Evolutionary conservation across 1,140 invertebrate genomes (phyloP).

Genomic region (Drosophila eugracilis): DNA sequence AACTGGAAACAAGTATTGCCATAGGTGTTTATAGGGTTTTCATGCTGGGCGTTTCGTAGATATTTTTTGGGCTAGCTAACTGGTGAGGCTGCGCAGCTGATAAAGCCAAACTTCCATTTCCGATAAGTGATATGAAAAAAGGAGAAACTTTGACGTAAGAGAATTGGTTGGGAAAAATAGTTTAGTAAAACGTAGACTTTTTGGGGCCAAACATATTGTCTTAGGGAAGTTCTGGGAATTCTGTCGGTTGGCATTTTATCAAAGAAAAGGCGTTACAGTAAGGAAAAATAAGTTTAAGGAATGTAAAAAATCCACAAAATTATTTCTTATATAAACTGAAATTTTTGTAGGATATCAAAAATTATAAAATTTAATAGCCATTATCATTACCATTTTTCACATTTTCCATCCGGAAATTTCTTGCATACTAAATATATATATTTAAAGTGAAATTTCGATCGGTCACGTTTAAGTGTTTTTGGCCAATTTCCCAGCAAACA

Average conservation of each 20-base stretch:
- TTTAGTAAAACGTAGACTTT: slow-evolving; percentile 13
- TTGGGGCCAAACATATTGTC: slow-evolving; percentile 31
- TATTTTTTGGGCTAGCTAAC: slow-evolving; percentile 29
- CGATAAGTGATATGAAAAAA: slow-evolving; percentile 12
- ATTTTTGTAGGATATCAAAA: not conserved
- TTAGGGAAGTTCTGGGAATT: slow-evolving; percentile 32
- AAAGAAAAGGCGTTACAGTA: too few species aligned
- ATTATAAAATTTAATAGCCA: not conserved
- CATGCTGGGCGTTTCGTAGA: not conserved
- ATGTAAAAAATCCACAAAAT: too few species aligned
- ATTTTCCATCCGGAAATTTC: not conserved
- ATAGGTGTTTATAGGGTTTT: slow-evolving; percentile 20
- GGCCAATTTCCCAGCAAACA: slow-evolving; percentile 32
- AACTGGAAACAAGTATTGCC: slow-evolving; percentile 27
- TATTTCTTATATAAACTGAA: not conserved
- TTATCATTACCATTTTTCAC: not conserved
- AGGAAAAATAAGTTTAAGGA: too few species aligned
- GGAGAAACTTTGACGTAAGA: slow-evolving; percentile 16
- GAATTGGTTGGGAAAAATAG: not conserved
- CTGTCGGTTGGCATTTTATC: not conserved
- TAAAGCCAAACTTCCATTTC: slow-evolving; percentile 21
- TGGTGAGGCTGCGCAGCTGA: slow-evolving; percentile 31
- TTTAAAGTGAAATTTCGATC: slow-evolving; percentile 29
- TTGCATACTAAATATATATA: not conserved
- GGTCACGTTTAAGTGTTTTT: slow-evolving; percentile 37